These are phyloP conservation scores for Leptonema lineaticorne DNA, from an alignment of 1,140 invertebrate species.

Conservation along the genomic window DNA sequence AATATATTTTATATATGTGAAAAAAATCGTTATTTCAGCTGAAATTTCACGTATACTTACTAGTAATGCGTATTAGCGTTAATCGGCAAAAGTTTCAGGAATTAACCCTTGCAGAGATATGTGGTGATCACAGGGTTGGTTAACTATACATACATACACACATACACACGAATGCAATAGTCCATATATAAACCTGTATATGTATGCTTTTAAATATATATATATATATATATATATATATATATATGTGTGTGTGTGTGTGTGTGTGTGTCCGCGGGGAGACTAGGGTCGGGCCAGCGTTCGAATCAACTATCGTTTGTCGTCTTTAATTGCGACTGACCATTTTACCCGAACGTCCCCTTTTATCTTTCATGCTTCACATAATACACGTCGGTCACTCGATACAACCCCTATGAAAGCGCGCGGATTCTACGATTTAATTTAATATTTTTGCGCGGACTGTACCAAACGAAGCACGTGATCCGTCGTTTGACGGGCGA, in stretches of 20 bases:
- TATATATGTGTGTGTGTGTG: slow-evolving; percentile 9
- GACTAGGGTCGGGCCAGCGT: slow-evolving; percentile 18
- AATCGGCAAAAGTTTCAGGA: slow-evolving; percentile 16
- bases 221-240: not conserved
- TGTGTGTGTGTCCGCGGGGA: slow-evolving; percentile 21
- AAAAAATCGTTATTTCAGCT: not conserved
- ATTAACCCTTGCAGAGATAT: not conserved
- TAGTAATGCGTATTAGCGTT: slow-evolving; percentile 6
- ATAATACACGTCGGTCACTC: slow-evolving; percentile 34
- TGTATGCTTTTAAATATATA: not conserved
- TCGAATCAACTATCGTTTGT: slow-evolving; percentile 37
- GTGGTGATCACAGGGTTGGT: not conserved
- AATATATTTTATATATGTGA: too few species aligned
- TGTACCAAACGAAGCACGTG: too few species aligned
- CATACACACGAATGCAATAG: too few species aligned
- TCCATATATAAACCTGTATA: too few species aligned
- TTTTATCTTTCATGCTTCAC: slow-evolving; percentile 36
- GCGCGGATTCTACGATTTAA: slow-evolving; percentile 4
- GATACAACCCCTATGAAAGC: slow-evolving; percentile 3
- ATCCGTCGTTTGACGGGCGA: too few species aligned
- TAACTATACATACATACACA: not conserved
- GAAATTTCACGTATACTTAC: not conserved
- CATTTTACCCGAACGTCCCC: slow-evolving; percentile 35
- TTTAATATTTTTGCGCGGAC: too few species aligned
- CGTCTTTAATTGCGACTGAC: slow-evolving; percentile 36